Percentiles rank a stretch among this genome's conserved stretches.
Conservation (phyloP, 2,888 invertebrate genomes). For the Didymodactylos carnosus region DNA sequence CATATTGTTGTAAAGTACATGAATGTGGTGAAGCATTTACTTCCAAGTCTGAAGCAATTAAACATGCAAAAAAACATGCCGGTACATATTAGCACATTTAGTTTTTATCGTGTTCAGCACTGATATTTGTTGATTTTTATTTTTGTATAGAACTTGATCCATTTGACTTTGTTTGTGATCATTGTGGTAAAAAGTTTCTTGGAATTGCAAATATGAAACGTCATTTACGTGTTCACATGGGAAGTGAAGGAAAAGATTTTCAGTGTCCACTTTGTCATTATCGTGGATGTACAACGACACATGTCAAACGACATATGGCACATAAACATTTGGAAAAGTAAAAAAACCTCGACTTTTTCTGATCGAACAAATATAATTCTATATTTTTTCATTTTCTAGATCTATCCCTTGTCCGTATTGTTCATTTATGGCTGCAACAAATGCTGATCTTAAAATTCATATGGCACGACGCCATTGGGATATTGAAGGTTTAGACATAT, state of each 20-base stretch:
- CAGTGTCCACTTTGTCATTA: conserved; percentile 10
- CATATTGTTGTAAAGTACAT: background rate
- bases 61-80: background rate
- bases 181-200: conserved; percentile 6
- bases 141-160: conserved; percentile 9
- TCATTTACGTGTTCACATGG: conserved; percentile 8
- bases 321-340: conserved; percentile 13
- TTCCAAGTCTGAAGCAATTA: background rate
- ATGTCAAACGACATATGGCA: conserved; percentile 14
- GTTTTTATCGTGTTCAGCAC: too few species aligned
- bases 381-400: background rate
- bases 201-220: conserved; percentile 11
- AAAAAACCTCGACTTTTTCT: background rate
- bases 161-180: conserved; percentile 8
- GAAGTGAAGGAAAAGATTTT: conserved; percentile 5
- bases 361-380: background rate
- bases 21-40: background rate
- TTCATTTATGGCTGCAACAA: conserved; percentile 14
- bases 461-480: conserved; percentile 14
- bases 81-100: background rate
- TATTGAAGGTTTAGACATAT: conserved; percentile 2
- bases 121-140: too few species aligned
- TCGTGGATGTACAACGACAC: conserved; percentile 12
- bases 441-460: conserved; percentile 14
- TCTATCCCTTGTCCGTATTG: conserved; percentile 14